Conservation (phyloP, 2,888 invertebrate species). For the Orchesella flavescens region DNA sequence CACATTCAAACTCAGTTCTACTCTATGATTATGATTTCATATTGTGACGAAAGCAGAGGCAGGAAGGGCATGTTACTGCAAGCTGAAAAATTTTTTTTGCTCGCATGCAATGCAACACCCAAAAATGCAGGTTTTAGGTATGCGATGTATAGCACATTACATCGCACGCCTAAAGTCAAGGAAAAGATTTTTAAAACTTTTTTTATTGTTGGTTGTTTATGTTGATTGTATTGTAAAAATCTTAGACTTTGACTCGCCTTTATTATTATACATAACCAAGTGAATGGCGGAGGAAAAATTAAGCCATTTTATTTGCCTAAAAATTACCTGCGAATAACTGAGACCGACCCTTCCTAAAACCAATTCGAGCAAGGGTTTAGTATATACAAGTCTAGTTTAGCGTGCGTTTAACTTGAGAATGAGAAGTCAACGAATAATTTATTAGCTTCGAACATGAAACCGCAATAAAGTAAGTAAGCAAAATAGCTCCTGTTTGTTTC, state of each 20-base stretch:
- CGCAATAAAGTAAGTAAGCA: neutral
- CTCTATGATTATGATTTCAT: neutral
- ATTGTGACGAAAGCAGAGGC: neutral
- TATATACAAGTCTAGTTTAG: neutral
- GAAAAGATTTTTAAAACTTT: neutral
- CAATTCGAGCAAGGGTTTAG: neutral
- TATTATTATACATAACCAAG: too few species aligned
- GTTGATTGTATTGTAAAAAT: too few species aligned
- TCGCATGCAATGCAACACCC: too few species aligned
- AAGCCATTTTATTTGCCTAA: slow-evolving; percentile 35
- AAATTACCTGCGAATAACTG: neutral
- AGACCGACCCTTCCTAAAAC: neutral
- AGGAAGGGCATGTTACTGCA: too few species aligned
- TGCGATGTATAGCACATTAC: too few species aligned
- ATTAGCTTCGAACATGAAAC: slow-evolving; percentile 49
- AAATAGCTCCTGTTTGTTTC: slow-evolving; percentile 46
- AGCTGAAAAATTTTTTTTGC: too few species aligned
- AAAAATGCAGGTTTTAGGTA: too few species aligned
- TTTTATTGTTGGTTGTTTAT: neutral
- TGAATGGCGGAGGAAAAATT: slow-evolving; percentile 22
- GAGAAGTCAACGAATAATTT: slow-evolving; percentile 45
- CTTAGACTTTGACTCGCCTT: too few species aligned
- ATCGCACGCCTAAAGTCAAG: too few species aligned
- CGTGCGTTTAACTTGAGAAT: slow-evolving; percentile 41
- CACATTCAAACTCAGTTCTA: neutral